Evolutionary conservation across 2,113 vertebrate genomes (phyloP).

Genomic region (Chionis minor): DNA sequence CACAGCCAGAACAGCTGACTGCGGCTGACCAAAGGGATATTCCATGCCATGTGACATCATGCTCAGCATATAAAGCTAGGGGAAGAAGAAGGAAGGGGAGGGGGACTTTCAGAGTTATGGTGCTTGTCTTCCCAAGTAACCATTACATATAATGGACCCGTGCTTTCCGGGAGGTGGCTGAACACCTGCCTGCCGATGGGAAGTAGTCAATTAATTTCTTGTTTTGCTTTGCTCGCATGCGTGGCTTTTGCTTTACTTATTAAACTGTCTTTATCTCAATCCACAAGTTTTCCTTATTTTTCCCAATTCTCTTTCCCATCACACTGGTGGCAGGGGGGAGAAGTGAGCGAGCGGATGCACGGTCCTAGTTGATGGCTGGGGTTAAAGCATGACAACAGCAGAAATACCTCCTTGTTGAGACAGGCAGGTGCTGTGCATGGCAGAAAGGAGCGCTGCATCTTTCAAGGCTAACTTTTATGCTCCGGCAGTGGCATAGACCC

Average conservation of each 20-base stretch:
- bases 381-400: background rate
- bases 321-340: background rate
- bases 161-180: background rate
- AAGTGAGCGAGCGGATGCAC: background rate
- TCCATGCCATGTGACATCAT: background rate
- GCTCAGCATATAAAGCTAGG: background rate
- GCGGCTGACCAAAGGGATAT: background rate
- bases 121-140: background rate
- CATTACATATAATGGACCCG: background rate
- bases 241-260: background rate
- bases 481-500: fast-evolving
- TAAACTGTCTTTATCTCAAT: background rate
- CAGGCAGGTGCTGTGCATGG: background rate
- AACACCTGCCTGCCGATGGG: background rate
- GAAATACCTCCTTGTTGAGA: background rate
- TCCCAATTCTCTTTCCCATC: background rate
- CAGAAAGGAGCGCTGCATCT: background rate
- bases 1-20: background rate
- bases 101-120: background rate
- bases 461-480: background rate
- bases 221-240: background rate
- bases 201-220: background rate
- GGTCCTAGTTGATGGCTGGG: background rate
- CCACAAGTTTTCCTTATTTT: background rate
- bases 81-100: background rate